Evolutionary conservation across 1,140 invertebrate genomes (phyloP).

Genomic region (Caenorhabditis brenneri): DNA sequence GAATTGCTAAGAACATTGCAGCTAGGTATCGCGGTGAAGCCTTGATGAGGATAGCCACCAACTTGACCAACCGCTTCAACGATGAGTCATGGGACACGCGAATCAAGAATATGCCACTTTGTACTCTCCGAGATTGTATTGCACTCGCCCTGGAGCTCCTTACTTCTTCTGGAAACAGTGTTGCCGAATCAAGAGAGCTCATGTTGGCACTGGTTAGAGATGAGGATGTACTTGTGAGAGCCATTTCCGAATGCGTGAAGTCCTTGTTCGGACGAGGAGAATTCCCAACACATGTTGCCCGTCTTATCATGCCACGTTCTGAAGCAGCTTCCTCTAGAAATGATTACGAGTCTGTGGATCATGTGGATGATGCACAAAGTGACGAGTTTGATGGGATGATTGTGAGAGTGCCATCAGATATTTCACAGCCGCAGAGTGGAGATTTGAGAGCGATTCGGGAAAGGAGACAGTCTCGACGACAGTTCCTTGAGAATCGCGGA

Average conservation of each 20-base stretch:
- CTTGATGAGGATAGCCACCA: background rate
- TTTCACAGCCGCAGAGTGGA: background rate
- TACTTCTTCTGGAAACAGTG: background rate
- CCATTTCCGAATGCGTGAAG: conserved; percentile 1
- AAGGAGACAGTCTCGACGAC: background rate
- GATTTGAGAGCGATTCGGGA: conserved; percentile 1
- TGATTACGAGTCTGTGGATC: background rate
- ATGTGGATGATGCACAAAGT: background rate
- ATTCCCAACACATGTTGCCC: conserved; percentile 6
- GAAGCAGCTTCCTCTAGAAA: background rate
- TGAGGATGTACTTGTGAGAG: background rate
- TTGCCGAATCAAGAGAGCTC: background rate
- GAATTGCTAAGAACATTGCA: background rate
- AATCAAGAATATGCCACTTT: conserved; percentile 1
- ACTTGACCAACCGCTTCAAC: background rate
- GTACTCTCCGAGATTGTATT: background rate
- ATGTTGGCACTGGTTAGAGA: conserved; percentile 11
- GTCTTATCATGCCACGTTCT: background rate
- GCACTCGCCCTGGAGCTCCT: background rate
- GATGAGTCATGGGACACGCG: conserved; percentile 4
- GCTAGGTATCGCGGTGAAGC: background rate
- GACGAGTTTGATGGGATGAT: conserved; percentile 24
- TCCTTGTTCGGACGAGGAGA: background rate
- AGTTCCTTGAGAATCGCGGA: conserved; percentile 2
- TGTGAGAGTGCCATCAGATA: background rate